These are phyloP conservation scores for Takifugu ocellatus DNA, from an alignment of 2,797 vertebrate species.

Conservation along the genomic window DNA sequence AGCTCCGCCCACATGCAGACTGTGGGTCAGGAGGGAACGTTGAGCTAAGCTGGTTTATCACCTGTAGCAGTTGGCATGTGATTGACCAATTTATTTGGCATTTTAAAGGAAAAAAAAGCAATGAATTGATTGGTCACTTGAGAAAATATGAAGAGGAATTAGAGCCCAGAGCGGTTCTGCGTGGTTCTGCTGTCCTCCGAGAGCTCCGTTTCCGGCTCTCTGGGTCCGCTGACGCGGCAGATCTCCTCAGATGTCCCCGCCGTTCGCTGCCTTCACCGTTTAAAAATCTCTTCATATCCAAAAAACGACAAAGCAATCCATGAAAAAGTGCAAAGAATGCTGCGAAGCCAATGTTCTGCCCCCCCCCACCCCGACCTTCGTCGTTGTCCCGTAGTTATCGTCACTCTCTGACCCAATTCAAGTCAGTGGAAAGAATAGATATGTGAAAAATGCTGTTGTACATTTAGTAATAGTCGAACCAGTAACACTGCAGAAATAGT, in stretches of 20 bases:
- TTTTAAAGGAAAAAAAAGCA: conserved; percentile 47
- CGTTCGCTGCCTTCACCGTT: conserved; percentile 38
- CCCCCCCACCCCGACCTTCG: conserved; percentile 55
- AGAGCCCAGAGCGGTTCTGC: conserved; percentile 71
- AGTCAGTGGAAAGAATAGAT: conserved; percentile 72
- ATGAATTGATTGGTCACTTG: conserved; percentile 64
- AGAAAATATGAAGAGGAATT: conserved; percentile 70
- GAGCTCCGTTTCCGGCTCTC: conserved; percentile 44
- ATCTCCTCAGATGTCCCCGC: conserved; percentile 44
- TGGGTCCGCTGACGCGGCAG: conserved; percentile 41
- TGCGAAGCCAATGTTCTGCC: conserved; percentile 77
- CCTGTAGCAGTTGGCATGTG: conserved; percentile 49
- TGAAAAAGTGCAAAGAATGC: conserved; percentile 85
- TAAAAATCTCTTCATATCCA: conserved; percentile 47
- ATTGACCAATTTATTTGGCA: conserved; percentile 56
- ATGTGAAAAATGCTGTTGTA: conserved; percentile 72
- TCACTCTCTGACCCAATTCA: conserved; percentile 67
- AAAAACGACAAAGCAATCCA: conserved; percentile 71
- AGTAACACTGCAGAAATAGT: conserved; percentile 65
- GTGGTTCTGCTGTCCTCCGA: conserved; percentile 61
- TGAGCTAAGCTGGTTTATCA: conserved; percentile 49
- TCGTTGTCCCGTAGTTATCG: conserved; percentile 85
- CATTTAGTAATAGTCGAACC: conserved; percentile 69
- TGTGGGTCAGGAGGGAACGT: conserved; percentile 52
- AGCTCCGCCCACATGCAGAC: conserved; percentile 59